Evolutionary conservation across 2,113 vertebrate species (phyloP).

Genomic region (Planiliza haematocheilus): DNA sequence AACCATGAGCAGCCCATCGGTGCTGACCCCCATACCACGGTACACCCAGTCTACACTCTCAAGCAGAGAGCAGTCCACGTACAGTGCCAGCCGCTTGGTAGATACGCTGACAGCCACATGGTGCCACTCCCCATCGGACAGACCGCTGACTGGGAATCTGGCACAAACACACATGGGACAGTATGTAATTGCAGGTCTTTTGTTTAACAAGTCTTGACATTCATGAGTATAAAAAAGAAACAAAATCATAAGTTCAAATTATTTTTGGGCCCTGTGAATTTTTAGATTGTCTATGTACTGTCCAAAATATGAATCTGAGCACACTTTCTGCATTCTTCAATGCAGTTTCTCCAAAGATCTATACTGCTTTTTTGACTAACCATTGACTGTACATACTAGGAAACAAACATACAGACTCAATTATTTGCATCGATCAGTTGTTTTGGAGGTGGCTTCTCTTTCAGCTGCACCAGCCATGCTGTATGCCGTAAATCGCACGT

Average conservation of each 20-base stretch:
- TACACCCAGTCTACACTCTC: conserved; percentile 89
- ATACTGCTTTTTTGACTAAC: too few species aligned
- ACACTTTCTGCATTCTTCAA: too few species aligned
- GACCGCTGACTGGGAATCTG: conserved; percentile 86
- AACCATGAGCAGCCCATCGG: conserved; percentile 85
- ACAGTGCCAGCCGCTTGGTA: conserved; percentile 79
- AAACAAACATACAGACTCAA: too few species aligned
- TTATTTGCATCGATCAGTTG: too few species aligned
- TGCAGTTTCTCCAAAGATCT: too few species aligned
- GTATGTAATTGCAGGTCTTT: background rate
- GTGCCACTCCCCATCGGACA: conserved; percentile 89
- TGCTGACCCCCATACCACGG: conserved; percentile 81
- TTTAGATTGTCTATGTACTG: too few species aligned
- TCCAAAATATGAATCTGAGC: too few species aligned
- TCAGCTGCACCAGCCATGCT: too few species aligned
- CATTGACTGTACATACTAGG: too few species aligned
- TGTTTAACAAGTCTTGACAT: background rate
- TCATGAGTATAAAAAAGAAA: background rate
- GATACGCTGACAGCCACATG: conserved; percentile 86
- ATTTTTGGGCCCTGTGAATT: background rate
- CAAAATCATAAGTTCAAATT: background rate
- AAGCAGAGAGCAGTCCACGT: conserved; percentile 88
- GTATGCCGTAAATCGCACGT: too few species aligned
- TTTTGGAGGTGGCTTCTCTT: too few species aligned
- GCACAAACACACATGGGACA: conserved; percentile 3